Base-by-base conservation (phyloP, 2,888 invertebrate genomes). In the Drosophila rellima region DNA sequence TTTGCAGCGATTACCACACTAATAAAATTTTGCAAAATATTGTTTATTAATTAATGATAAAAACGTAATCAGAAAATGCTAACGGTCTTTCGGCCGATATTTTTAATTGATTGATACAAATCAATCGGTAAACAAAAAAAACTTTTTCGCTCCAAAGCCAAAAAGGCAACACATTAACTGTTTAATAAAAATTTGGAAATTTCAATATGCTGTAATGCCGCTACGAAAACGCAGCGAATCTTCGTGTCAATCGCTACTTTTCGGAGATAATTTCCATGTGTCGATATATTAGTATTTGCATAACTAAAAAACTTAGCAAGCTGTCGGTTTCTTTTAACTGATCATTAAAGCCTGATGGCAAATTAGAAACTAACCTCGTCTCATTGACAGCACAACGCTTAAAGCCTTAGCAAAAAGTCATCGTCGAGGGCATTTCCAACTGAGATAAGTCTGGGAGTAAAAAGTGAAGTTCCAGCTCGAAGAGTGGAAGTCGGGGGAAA, bases 41-140 rank as follows among this genome's bases (percentile, higher is more conserved):
- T 29, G 67, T 74, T 77, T 61, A 66, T 70, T 64, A 66, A 77
- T 69, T 40, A 59, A 50, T 50, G 69, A 73, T 69, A 77, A 77
- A 65, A 78, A 48, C 47, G 64, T 78, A 73, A 86, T 83, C 78
- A 80, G 78, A 80, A 83, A 80, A 50, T 69, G 75, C 78, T 70
- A 86, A 78, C 83, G 86, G 81, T 69, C 70, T 65, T 61, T 37
- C 35, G 33, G 20, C 26, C 44, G 50, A 64, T 60, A 65, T 61
- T 48, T 71, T 57, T 70, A 80, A 85, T 85, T 82, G 83, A 82
- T 85, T 61, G 77, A 68, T 67, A 68, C 17, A 63, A 82, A 79
- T 70, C 67, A 68, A 69, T 66, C 50, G 61, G 31, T 31, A 64
- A 39, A 52, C 33, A 31, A 56, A 39, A 56, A 39, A 15, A 65